A percentile compares a stretch with the other conserved stretches of the same genome.
Evolutionary conservation across 1,140 invertebrate species (phyloP).

Genomic region (Caligus rogercresseyi): DNA sequence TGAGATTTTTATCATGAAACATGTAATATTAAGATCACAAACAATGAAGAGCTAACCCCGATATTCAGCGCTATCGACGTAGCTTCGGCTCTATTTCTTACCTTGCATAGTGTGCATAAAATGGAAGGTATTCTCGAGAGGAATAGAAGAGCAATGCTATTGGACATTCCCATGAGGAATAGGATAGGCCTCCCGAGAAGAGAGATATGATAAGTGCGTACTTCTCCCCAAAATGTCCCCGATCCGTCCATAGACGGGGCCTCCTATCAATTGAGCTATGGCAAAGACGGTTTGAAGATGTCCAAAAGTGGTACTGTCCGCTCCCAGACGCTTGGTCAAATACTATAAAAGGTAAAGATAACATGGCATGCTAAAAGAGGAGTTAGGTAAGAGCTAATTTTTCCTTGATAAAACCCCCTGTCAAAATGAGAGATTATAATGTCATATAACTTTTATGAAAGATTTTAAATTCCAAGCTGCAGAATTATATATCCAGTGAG

Average conservation of each 20-base stretch:
- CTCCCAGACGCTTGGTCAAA: slow-evolving; percentile 7
- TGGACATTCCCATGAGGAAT: slow-evolving; percentile 8
- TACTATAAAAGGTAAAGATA: slow-evolving; percentile 10
- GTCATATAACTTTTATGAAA: no score
- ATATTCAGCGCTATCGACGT: no score
- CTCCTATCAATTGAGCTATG: slow-evolving; percentile 14
- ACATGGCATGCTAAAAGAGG: neutral
- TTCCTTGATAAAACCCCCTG: neutral
- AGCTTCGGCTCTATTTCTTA: no score
- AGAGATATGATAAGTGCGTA: slow-evolving; percentile 11
- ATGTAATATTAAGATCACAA: no score
- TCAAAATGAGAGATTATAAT: neutral
- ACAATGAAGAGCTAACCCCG: no score
- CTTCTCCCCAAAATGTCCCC: slow-evolving; percentile 16
- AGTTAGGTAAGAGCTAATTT: neutral
- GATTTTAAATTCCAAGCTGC: slow-evolving; percentile 1
- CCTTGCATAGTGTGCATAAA: slow-evolving; percentile 17
- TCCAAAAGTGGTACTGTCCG: slow-evolving; percentile 14
- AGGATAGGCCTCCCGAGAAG: neutral
- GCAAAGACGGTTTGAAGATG: slow-evolving; percentile 16
- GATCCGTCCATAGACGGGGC: slow-evolving; percentile 14
- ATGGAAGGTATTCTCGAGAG: slow-evolving; percentile 1
- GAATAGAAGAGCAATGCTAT: slow-evolving; percentile 7
- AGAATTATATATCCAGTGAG: neutral
- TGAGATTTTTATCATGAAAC: no score